A percentile compares a stretch with the other conserved stretches of the same genome.
Evolutionary conservation across 2,113 vertebrate species (phyloP).

Genomic region (Origma solitaria): DNA sequence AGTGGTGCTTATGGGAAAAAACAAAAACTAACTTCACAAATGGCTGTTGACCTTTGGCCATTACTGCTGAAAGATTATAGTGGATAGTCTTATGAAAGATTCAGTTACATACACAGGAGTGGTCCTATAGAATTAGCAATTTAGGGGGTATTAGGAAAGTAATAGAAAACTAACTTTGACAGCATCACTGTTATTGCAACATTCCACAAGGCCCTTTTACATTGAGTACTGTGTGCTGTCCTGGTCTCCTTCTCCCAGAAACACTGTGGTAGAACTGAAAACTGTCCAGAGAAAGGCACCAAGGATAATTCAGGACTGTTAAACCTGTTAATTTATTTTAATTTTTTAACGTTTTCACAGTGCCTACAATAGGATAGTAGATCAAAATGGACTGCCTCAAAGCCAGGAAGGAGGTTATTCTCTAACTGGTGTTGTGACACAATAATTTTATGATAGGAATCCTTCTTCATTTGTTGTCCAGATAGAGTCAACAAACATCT

Average conservation of each 20-base stretch:
- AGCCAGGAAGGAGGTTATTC: background rate
- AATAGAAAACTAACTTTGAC: background rate
- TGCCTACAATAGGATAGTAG: background rate
- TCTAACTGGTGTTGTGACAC: background rate
- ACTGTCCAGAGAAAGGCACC: background rate
- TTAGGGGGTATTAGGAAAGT: background rate
- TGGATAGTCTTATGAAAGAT: background rate
- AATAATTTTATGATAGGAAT: background rate
- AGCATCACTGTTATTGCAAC: background rate
- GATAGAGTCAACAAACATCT: background rate
- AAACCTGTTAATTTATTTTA: background rate
- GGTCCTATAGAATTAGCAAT: background rate
- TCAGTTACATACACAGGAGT: background rate
- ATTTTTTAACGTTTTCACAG: background rate
- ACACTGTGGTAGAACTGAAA: background rate
- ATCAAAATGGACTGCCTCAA: background rate
- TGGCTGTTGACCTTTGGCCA: background rate
- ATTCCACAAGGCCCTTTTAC: background rate
- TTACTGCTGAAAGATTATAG: background rate
- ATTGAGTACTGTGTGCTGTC: background rate
- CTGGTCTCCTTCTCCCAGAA: background rate
- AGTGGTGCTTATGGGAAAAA: background rate
- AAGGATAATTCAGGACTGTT: background rate
- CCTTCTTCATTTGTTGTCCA: background rate
- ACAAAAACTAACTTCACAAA: background rate